Evolutionary conservation across 2,888 invertebrate species (phyloP), one percentile per base, ranked within the genome.

Genomic region (Chironomus tentans): DNA sequence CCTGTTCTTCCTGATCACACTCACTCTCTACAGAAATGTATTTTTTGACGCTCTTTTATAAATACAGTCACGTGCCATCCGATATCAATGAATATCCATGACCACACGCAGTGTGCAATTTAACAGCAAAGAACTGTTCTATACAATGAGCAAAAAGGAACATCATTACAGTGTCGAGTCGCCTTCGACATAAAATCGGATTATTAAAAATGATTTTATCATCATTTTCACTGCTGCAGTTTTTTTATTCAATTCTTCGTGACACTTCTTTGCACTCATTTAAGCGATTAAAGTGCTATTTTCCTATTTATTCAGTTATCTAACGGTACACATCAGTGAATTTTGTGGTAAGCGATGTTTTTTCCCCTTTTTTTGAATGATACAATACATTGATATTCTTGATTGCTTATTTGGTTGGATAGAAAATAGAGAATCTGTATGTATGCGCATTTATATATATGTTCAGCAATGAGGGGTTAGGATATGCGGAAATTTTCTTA

Each of bases 61-160:
- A 76, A 69, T 69, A 76, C 13, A 76, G 76, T 68, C 76, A 76
- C 76, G 76, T 76, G 76, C 38, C 76, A 48, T 50, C 7, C 46
- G 65, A 22, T 74, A 68, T 68, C 68, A 74, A 38, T 56, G 56
- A 56, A 56, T 38, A 38, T 56, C 56, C 56, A 50, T 69, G 76
- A 76, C 76, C 76, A 56, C 76, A 76, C 76, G 76, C 76, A 76
- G 47, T 69, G 69, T 56, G 56, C 69, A 76, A 76, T 76, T 76
- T 74, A 56, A 56, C 56, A 56, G 56, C 50, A 50, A 18, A 18
- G 18, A 56, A 56, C 18, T 56, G 56, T 38, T 38, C 38, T 10
- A 38, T 38, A 38, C 3, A 15, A 56, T 56, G n/a, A 15, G 15
- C 6, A 56, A 56, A 56, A 56, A 56, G n/a, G n/a, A 56, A 15